Evolutionary conservation across 1,140 invertebrate species (phyloP), one percentile per base, ranked within the genome.

Genomic region (Orius laevigatus): DNA sequence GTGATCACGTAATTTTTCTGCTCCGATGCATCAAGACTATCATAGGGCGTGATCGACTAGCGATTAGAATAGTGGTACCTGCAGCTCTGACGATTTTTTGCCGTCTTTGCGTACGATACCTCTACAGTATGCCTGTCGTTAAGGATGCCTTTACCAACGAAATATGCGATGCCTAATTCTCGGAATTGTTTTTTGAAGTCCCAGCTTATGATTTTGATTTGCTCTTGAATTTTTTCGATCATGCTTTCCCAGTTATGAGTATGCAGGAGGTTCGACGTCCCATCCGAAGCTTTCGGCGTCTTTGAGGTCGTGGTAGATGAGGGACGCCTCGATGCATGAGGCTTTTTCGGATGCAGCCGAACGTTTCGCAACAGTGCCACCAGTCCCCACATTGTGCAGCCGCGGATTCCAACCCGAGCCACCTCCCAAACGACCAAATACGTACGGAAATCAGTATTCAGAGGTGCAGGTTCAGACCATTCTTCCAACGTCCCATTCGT

Each of bases 311-410:
- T 61, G 48, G 9, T 57, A 56, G 11, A 61, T 38, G 5, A 60
- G 15, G 9, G 53, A 15, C 12, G 58, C 56, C n/a, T 57, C 74
- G 71, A 59, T 79, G 77, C 75, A 79, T 78, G 4, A 79, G 59
- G 57, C 79, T 80, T 59, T 80, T 79, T 5, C 77, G 76, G 54
- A 80, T 78, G 58, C 76, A 78, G 14, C 78, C 77, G n/a, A 16
- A 79, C 77, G 65, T 79, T 79, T 78, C 74, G 63, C 76, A 79
- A n/a, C n/a, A 5, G 76, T 79, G 19, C 75, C 77, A 34, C 76
- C 76, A 78, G 61, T 4, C 75, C 74, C 73, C 69, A 70, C 3
- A 57, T 59, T 1, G 66, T 69, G 73, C 66, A n/a, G 73, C 72
- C 38, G 76, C 71, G n/a, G 12, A 78, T 55, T 14, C 77, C 78